Evolutionary conservation across 2,113 vertebrate species (phyloP).

Genomic region (Rynchops niger): DNA sequence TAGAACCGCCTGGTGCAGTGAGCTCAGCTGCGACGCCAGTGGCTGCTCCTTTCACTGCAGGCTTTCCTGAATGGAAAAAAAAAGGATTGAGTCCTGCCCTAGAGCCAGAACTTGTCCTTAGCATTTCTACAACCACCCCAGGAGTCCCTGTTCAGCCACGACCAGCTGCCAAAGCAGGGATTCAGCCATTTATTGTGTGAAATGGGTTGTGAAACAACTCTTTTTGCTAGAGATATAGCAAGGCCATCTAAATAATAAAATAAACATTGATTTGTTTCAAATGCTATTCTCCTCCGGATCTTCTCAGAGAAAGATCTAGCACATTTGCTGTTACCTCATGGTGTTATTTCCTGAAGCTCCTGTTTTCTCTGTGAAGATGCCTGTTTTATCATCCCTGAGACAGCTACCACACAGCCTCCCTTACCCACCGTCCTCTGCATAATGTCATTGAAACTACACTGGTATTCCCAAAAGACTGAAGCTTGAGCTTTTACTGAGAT

Average conservation of each 20-base stretch:
- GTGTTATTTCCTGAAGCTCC: neutral
- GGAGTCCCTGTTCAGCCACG: neutral
- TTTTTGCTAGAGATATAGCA: neutral
- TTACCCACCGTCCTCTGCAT: neutral
- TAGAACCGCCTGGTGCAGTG: neutral
- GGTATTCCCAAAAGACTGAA: constrained; percentile 16
- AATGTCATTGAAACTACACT: constrained; percentile 2
- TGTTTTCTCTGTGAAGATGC: neutral
- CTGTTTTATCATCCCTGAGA: neutral
- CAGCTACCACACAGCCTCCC: neutral
- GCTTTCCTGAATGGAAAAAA: neutral
- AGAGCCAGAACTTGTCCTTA: neutral
- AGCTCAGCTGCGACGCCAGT: rapidly evolving
- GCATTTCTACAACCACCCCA: neutral
- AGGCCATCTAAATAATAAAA: neutral
- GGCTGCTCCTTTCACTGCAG: neutral
- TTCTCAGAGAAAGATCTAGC: neutral
- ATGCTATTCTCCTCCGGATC: neutral
- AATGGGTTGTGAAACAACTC: neutral
- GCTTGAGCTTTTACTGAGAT: constrained; percentile 1
- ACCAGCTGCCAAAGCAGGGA: rapidly evolving
- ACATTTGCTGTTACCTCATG: neutral
- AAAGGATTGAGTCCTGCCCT: neutral
- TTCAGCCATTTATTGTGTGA: neutral
- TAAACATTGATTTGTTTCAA: neutral